A percentile compares a stretch with the other conserved stretches of the same genome.
Conservation (phyloP, 2,797 vertebrate species). For the Onychomys leucogaster region DNA sequence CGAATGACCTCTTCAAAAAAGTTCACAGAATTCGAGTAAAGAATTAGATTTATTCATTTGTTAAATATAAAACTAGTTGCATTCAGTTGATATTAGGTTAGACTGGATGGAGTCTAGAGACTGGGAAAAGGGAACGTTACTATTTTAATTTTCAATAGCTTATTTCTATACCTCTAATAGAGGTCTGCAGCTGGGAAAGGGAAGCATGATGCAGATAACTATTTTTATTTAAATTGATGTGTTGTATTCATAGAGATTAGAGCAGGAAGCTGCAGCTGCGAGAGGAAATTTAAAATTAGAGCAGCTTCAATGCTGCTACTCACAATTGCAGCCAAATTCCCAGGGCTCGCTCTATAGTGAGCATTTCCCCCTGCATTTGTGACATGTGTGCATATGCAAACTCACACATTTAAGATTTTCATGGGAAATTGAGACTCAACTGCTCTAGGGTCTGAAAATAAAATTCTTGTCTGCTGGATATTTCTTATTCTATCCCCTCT, state of each 20-base stretch:
- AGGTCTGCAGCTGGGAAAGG: constrained; percentile 76
- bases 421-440: constrained; percentile 32
- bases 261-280: constrained; percentile 79
- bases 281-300: constrained; percentile 82
- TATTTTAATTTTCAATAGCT: constrained; percentile 80
- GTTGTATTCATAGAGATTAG: constrained; percentile 81
- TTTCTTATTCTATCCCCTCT: background rate
- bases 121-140: background rate
- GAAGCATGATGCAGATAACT: constrained; percentile 75
- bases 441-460: constrained; percentile 57
- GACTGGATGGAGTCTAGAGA: constrained; percentile 23
- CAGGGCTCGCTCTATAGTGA: constrained; percentile 48
- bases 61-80: constrained; percentile 57
- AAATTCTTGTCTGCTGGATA: constrained; percentile 44
- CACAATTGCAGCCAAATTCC: constrained; percentile 72
- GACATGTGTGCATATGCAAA: background rate
- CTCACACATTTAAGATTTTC: constrained; percentile 60
- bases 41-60: background rate
- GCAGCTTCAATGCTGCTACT: constrained; percentile 68
- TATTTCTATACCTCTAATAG: constrained; percentile 77
- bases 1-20: background rate
- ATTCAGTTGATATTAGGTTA: constrained; percentile 16
- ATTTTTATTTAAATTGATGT: constrained; percentile 84
- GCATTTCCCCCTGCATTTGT: constrained; percentile 45
- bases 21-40: background rate